Evolutionary conservation across 2,113 vertebrate species (phyloP), one percentile per base, ranked within the genome.

Genomic region (Carassius auratus): DNA sequence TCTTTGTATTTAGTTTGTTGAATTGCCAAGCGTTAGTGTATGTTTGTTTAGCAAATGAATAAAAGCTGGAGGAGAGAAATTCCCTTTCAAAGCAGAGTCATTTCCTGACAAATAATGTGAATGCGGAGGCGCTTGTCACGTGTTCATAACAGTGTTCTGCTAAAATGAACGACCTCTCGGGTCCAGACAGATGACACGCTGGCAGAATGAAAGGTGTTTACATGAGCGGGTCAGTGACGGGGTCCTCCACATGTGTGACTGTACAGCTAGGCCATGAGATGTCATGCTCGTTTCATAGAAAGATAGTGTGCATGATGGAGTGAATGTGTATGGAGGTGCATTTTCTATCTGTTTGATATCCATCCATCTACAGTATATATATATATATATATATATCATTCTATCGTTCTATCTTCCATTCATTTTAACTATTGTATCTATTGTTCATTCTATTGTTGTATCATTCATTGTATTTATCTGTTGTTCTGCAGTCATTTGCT

Each of bases 171-270:
- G 14, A 26, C 59, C 59, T 81, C 8, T 2, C n/a, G 1, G 38
- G 59, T 80, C 62, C 17, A 64, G n/a, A 80, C n/a, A 10, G 38
- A 64, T 81, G 59, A 64, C 73, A 13, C 23, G 73, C 42, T 75
- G 71, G 42, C 71, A 74, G 71, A 74, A 1, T 74, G 71, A 74
- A 61, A 80, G 36, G 59, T 80, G 78, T 81, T 81, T 48, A 81
- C 38, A 48, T 12, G 59, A 48, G 36, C 13, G 8, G 78, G 61
- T 66, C 78, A 48, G 38, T 21, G 23, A 42, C 23, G 15, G 30
- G 30, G 30, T 9, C 45, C n/a, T 76, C 13, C 17, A 38, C 45
- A 4, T 14, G 23, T 21, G 48, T 33, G 75, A 21, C 19, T 71
- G 9, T 45, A 10, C 2, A 12, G 69, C 42, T n/a, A 12, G 69